A percentile compares a stretch with the other conserved stretches of the same genome.
These are phyloP conservation scores for Regulus satrapa DNA, from an alignment of 2,113 vertebrate genomes.

Conservation along the genomic window DNA sequence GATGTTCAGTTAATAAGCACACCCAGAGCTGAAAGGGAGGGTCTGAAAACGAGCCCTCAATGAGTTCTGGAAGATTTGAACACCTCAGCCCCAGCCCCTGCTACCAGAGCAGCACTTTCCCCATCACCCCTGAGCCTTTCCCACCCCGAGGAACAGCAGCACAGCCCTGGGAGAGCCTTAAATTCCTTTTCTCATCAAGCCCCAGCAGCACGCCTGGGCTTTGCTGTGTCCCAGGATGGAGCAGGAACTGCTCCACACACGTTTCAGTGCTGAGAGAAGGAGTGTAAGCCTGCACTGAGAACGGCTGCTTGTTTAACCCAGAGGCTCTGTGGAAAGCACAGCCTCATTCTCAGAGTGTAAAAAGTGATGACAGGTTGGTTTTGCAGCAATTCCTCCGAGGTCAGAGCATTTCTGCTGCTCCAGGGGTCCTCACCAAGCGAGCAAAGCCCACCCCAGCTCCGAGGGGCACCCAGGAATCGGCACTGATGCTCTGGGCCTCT, in stretches of 20 bases:
- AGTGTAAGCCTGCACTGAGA: too few species aligned
- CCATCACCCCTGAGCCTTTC: accelerated
- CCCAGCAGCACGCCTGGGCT: background rate
- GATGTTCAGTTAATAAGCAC: background rate
- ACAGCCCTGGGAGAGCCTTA: background rate
- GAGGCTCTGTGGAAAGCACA: background rate
- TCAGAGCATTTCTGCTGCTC: background rate
- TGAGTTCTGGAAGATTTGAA: background rate
- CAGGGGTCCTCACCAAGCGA: background rate
- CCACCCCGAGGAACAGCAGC: background rate
- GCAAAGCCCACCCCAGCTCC: background rate
- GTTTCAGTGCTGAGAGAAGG: too few species aligned
- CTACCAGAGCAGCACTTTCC: background rate
- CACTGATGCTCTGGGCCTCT: background rate
- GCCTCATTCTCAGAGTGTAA: background rate
- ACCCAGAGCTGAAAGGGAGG: background rate
- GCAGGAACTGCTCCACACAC: background rate
- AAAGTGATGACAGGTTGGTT: background rate
- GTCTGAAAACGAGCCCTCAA: background rate
- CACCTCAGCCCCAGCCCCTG: accelerated
- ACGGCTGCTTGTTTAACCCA: background rate
- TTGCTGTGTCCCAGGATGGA: background rate
- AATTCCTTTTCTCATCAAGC: background rate
- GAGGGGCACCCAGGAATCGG: background rate
- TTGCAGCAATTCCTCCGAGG: background rate